Evolutionary conservation across 2,113 vertebrate genomes (phyloP).

Genomic region (Apus apus): DNA sequence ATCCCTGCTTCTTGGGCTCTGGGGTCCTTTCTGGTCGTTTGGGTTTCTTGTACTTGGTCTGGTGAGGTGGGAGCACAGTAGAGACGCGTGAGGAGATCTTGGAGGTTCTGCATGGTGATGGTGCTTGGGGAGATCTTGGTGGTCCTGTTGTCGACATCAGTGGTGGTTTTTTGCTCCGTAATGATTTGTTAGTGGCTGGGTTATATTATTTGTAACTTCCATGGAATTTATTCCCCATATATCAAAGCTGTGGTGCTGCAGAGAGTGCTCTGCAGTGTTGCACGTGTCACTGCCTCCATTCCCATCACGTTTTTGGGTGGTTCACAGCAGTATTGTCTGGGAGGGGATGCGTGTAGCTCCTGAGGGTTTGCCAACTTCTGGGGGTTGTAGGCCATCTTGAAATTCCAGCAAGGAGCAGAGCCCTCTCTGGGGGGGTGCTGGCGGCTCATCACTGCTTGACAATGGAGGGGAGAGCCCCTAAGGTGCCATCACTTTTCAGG

Average conservation of each 20-base stretch:
- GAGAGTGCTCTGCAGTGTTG: not conserved
- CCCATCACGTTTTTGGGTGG: not conserved
- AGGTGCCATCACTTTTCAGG: not conserved
- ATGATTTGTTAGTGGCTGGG: too few species aligned
- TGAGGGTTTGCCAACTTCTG: rapidly evolving
- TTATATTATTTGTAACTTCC: too few species aligned
- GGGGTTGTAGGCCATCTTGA: not conserved
- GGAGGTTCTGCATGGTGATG: not conserved
- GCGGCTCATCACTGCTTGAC: not conserved
- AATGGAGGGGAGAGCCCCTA: too few species aligned
- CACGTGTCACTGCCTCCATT: not conserved
- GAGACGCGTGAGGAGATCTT: not conserved
- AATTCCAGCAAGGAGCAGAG: not conserved
- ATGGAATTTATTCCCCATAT: not conserved
- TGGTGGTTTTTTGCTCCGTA: too few species aligned
- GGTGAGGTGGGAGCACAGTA: rapidly evolving
- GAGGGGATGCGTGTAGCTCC: too few species aligned
- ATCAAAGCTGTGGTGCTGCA: not conserved
- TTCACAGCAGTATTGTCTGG: not conserved
- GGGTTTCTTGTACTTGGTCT: not conserved
- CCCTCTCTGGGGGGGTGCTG: rapidly evolving
- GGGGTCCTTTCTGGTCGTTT: not conserved
- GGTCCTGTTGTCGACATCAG: too few species aligned
- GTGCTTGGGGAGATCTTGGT: too few species aligned
- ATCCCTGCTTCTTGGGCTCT: not conserved